Evolutionary conservation across 1,140 invertebrate genomes (phyloP).

Genomic region (Atopsyche davidsoni): DNA sequence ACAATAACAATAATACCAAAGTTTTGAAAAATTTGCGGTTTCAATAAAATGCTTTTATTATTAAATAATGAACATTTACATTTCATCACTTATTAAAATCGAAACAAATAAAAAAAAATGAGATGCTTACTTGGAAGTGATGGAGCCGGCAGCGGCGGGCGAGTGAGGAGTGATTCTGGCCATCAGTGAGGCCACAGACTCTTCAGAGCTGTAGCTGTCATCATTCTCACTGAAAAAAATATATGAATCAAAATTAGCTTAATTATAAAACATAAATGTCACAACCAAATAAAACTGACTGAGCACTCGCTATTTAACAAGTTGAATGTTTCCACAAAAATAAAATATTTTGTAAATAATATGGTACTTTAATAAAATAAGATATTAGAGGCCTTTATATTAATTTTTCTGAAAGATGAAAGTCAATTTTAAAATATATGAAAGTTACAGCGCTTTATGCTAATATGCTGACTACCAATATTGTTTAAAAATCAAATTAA

Average conservation of each 20-base stretch:
- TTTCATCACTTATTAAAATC: too few relatives aligned
- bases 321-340: too few relatives aligned
- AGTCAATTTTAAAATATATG: neutral
- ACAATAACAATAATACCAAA: neutral
- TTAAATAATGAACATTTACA: too few relatives aligned
- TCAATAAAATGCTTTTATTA: neutral
- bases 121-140: slow-evolving; percentile 46
- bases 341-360: too few relatives aligned
- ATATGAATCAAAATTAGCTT: neutral
- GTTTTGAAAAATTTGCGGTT: neutral
- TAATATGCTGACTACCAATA: too few relatives aligned
- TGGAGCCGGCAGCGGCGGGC: slow-evolving; percentile 37
- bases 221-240: slow-evolving; percentile 47
- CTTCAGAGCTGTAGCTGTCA: slow-evolving; percentile 55
- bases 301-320: too few relatives aligned
- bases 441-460: too few relatives aligned
- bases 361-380: too few relatives aligned
- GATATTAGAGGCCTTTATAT: neutral
- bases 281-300: too few relatives aligned
- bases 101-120: too few relatives aligned
- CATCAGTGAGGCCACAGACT: slow-evolving; percentile 54
- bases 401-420: neutral
- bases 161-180: slow-evolving; percentile 50
- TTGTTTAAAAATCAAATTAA: too few relatives aligned
- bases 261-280: too few relatives aligned